Evolutionary conservation across 1,140 invertebrate genomes (phyloP), one percentile per base, ranked within the genome.

Genomic region (Eupeodes corollae): DNA sequence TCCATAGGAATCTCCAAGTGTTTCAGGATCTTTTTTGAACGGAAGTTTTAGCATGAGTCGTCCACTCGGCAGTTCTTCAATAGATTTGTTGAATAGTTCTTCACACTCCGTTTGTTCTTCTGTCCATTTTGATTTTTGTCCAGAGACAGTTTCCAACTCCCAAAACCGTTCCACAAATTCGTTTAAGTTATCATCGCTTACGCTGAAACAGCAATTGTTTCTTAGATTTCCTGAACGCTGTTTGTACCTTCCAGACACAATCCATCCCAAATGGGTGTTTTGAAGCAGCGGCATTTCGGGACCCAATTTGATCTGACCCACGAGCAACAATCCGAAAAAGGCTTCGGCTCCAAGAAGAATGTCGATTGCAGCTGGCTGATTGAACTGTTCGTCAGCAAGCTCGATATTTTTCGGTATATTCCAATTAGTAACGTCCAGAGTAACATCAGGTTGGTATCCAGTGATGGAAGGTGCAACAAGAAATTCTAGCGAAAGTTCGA

Each of bases 251-350:
- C 37, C 32, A 46, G 52, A 35, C 44, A 67, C 37, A 21, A 67
- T 48, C 61, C 59, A 67, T 8, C 61, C 63, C 1, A 67, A 48
- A 35, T 41, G 19, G 6, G 60, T 60, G 37, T 61, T 61, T 53
- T 66, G 63, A 14, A 64, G 44, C 13, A 52, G 52, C 12, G 16
- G 32, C 31, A 43, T 43, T 9, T 43, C 42, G 16, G 33, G 12
- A 30, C 26, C 42, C 16, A 44, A 44, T 44, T 44, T 44, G 30
- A 15, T 44, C 52, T 57, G 58, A 11, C 52, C 54, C 32, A 52
- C 42, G n/a, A 30, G 52, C 26, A 56, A 34, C 34, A 56, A 42
- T 5, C 52, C 18, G 14, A 31, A 5, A 43, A 15, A 5, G 31
- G 12, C 37, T 26, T 42, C 47, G 12, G 35, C 30, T 21, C 32